Percentiles rank a stretch among this genome's conserved stretches.
Evolutionary conservation across 2,888 invertebrate species (phyloP).

Genomic region (Scaptodrosophila latifasciaeformis): DNA sequence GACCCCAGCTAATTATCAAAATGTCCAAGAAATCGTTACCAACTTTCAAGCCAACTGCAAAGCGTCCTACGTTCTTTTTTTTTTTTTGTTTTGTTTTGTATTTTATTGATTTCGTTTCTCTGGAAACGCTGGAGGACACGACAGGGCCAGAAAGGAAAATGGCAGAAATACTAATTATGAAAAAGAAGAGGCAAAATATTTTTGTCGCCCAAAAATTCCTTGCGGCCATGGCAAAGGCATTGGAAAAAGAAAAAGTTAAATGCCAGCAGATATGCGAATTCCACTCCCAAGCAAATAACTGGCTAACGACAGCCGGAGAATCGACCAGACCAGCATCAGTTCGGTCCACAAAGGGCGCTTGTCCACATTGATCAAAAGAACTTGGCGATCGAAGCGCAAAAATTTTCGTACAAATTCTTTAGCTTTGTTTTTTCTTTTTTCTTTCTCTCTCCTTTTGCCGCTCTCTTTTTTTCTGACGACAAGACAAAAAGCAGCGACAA

Average conservation of each 20-base stretch:
- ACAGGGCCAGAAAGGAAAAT: slow-evolving; percentile 17
- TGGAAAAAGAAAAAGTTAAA: slow-evolving; percentile 43
- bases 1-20: slow-evolving; percentile 54
- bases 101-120: slow-evolving; percentile 60
- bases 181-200: slow-evolving; percentile 48
- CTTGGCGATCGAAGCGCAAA: slow-evolving; percentile 64
- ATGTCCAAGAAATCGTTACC: too few species aligned
- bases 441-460: slow-evolving; percentile 9
- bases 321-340: slow-evolving; percentile 17
- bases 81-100: too few species aligned
- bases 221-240: slow-evolving; percentile 29
- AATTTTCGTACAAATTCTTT: slow-evolving; percentile 66
- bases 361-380: slow-evolving; percentile 53
- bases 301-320: slow-evolving; percentile 15
- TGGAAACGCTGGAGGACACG: slow-evolving; percentile 26
- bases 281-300: slow-evolving; percentile 8
- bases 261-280: slow-evolving; percentile 59
- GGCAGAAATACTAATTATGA: slow-evolving; percentile 62
- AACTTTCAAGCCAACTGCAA: background rate
- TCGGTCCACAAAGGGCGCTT: background rate
- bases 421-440: slow-evolving; percentile 47
- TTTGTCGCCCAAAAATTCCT: slow-evolving; percentile 53
- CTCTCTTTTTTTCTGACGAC: slow-evolving; percentile 17
- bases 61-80: too few species aligned
- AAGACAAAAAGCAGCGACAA: background rate